Conservation (phyloP, 2,113 vertebrate species). For the Amphilophus citrinellus region DNA sequence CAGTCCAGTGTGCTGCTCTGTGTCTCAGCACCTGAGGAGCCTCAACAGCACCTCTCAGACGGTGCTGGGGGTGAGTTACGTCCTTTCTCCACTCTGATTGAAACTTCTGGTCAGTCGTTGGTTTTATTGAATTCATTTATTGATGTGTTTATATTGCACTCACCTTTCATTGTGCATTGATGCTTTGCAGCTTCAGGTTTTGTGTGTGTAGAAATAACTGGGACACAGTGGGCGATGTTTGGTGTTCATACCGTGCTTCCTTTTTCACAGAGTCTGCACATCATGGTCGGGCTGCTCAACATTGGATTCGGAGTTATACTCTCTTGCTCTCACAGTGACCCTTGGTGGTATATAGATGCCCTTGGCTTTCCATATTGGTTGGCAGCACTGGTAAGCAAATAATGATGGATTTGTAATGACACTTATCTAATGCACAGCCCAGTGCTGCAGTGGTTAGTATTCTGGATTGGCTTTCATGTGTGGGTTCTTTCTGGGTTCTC, state of each 20-base stretch:
- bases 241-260: neutral
- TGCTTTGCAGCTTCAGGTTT: neutral
- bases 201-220: neutral
- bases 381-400: constrained; percentile 59
- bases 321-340: rapidly evolving
- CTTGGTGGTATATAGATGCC: rapidly evolving
- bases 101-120: neutral
- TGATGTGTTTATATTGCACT: neutral
- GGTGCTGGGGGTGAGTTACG: constrained; percentile 69
- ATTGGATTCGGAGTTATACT: constrained; percentile 53
- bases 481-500: neutral
- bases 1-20: constrained; percentile 66
- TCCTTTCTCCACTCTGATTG: neutral
- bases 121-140: neutral
- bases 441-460: neutral
- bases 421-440: neutral
- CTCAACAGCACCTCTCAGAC: constrained; percentile 36
- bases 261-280: constrained; percentile 69
- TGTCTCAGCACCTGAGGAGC: constrained; percentile 53
- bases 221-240: neutral
- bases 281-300: constrained; percentile 70
- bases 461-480: neutral
- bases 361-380: constrained; percentile 29
- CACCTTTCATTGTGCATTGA: neutral
- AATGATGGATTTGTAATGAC: neutral